Evolutionary conservation across 2,113 vertebrate genomes (phyloP).

Genomic region (Neofelis nebulosa): DNA sequence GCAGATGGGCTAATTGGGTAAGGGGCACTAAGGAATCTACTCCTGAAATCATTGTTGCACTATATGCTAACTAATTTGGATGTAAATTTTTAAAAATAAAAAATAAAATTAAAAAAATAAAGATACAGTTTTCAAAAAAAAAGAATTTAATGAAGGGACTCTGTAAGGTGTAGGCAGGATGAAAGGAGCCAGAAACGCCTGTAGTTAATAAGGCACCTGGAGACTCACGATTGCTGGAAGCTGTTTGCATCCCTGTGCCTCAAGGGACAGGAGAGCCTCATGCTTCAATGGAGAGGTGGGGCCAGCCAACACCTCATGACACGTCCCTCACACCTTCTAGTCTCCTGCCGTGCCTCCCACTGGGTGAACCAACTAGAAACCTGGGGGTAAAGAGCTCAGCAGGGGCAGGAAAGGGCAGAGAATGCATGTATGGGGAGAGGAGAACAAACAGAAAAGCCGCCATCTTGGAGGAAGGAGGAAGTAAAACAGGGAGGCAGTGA

Average conservation of each 20-base stretch:
- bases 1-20: too few relatives aligned
- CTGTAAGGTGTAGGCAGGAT: neutral
- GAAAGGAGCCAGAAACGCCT: neutral
- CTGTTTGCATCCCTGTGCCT: neutral
- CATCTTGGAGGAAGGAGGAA: neutral
- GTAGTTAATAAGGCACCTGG: neutral
- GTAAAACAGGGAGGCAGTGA: neutral
- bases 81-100: too few relatives aligned
- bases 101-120: too few relatives aligned
- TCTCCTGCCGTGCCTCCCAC: neutral
- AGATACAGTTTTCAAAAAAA: too few relatives aligned
- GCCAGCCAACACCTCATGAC: too few relatives aligned
- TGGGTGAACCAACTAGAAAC: neutral
- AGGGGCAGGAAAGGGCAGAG: neutral
- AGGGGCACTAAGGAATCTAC: too few relatives aligned
- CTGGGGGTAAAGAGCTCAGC: neutral
- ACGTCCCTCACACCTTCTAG: fast-evolving
- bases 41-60: too few relatives aligned
- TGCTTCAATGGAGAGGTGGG: neutral
- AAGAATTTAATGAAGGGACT: neutral
- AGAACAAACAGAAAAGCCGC: neutral
- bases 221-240: neutral
- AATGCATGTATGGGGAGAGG: neutral
- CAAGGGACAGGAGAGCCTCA: neutral
- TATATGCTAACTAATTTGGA: too few relatives aligned